phyloP scores from a whole-genome alignment of 1,140 invertebrate genomes.

The Teleogryllus occipitalis region DNA sequence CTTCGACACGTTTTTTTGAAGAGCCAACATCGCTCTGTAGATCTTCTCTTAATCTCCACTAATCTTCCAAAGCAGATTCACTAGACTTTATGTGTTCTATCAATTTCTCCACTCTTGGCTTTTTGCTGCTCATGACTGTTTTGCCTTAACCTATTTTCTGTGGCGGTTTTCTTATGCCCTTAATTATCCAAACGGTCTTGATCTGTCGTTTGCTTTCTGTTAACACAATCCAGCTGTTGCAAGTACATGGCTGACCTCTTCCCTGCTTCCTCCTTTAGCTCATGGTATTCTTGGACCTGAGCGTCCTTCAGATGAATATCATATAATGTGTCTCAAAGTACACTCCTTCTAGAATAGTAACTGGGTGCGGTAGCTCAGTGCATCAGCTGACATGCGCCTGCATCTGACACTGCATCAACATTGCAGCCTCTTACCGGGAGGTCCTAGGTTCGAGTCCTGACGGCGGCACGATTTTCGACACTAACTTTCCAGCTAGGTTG shows the following conservation, averaged over 20 bases:
- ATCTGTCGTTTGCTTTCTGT: slow-evolving; percentile 95
- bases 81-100: slow-evolving; percentile 88
- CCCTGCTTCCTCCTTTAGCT: slow-evolving; percentile 91
- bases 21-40: slow-evolving; percentile 79
- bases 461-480: too few relatives aligned
- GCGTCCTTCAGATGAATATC: too few relatives aligned
- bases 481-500: too few relatives aligned
- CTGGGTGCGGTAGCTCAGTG: too few relatives aligned
- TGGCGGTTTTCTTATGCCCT: slow-evolving; percentile 72
- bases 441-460: too few relatives aligned
- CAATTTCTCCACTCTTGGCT: slow-evolving; percentile 87
- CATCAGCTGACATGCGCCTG: too few relatives aligned
- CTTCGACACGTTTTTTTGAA: slow-evolving; percentile 81
- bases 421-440: too few relatives aligned
- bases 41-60: slow-evolving; percentile 66
- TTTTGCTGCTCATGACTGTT: slow-evolving; percentile 91
- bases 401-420: too few relatives aligned
- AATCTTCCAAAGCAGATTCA: slow-evolving; percentile 80
- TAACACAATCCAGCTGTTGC: slow-evolving; percentile 87
- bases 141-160: slow-evolving; percentile 81
- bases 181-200: slow-evolving; percentile 94
- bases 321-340: too few relatives aligned
- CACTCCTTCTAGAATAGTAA: too few relatives aligned
- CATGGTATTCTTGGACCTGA: slow-evolving; percentile 90
- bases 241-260: slow-evolving; percentile 82